Evolutionary conservation across 2,888 invertebrate species (phyloP), one percentile per base, ranked within the genome.

Genomic region (Lycocerus yunnanus): DNA sequence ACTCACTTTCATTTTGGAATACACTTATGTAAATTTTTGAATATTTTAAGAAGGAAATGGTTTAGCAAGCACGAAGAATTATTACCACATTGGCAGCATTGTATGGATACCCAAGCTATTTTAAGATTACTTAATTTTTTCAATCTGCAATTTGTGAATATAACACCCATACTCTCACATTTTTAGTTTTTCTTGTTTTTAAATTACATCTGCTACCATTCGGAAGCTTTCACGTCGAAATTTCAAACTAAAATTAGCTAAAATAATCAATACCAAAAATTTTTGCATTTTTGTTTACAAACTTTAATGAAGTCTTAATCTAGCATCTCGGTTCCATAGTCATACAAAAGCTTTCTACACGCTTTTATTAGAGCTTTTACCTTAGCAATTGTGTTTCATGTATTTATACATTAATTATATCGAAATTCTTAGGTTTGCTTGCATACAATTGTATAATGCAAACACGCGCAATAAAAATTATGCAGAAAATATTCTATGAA

Each of bases 1-100:
- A 66, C 15, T 66, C 66, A 66, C 66, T 66, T 66, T 66, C 66
- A 27, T 66, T 66, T 66, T 15, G 6, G 43, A 65, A 65, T 24
- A 24, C 21, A 20, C 21, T 24, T 20, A 27, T 27, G n/a, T 15
- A 66, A 43, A 43, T 43, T n/a, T 43, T 43, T 43, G 43, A 43
- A 43, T 43, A 43, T 43, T 43, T 43, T 43, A 43, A 43, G 43
- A 43, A 43, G 43, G n/a, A n/a, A 43, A 43, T 43, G 43, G 43
- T 43, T 43, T 43, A 43, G 43, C 43, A 43, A 43, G 43, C 43
- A 43, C 43, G 43, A 43, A 43, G 43, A 43, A 43, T 43, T 43
- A 43, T 43, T 43, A 43, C 43, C 43, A 43, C 43, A 43, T 43
- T 43, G 43, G 43, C n/a, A 43, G 43, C 2, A n/a, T 43, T 43